These are phyloP conservation scores for Melanostigma gelatinosum DNA, from an alignment of 2,113 vertebrate species.

Conservation along the genomic window DNA sequence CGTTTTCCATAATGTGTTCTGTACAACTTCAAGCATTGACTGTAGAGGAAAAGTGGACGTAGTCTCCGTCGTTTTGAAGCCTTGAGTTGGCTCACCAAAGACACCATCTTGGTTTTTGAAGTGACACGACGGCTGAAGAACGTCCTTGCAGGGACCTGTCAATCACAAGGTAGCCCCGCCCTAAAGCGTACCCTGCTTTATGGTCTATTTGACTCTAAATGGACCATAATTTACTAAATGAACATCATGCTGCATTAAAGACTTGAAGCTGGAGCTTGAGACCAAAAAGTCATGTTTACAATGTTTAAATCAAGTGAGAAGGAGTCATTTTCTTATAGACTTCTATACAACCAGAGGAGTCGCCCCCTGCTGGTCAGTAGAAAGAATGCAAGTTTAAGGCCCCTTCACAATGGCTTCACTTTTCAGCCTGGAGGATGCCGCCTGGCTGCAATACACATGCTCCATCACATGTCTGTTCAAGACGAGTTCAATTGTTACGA, in stretches of 20 bases:
- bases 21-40: not conserved
- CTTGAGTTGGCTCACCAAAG: not conserved
- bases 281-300: not conserved
- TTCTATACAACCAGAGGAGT: not conserved
- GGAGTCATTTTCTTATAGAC: not conserved
- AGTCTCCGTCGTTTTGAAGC: not conserved
- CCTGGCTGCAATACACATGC: not conserved
- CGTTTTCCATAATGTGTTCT: not conserved
- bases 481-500: not conserved
- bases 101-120: not conserved
- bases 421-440: not conserved
- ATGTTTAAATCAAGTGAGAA: not conserved
- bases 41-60: not conserved
- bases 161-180: too few species aligned
- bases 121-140: not conserved
- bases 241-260: not conserved
- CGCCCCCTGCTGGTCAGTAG: not conserved
- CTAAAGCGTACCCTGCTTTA: too few species aligned
- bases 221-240: not conserved
- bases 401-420: too few species aligned
- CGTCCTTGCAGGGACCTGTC: not conserved
- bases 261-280: not conserved
- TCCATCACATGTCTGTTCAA: not conserved
- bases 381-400: not conserved
- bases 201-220: too few species aligned